Percentiles rank a stretch among this genome's conserved stretches.
phyloP scores from a whole-genome alignment of 2,888 invertebrate genomes.

The Marronus borbonicus region DNA sequence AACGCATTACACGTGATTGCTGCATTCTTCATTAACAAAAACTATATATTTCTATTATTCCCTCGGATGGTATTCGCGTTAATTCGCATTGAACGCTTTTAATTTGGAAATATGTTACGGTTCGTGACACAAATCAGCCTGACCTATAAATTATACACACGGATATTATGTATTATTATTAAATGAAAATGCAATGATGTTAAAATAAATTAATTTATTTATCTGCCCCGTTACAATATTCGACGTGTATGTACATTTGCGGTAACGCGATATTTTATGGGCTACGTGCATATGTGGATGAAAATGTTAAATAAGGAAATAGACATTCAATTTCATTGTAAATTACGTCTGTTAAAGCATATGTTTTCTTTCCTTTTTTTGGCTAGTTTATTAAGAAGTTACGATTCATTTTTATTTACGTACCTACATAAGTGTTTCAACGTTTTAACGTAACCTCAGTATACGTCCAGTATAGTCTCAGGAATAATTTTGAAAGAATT shows the following conservation, averaged over 20 bases:
- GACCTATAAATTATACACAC: constrained; percentile 59
- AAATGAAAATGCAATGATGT: constrained; percentile 58
- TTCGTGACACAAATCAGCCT: constrained; percentile 59
- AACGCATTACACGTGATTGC: constrained; percentile 68
- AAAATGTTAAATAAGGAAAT: no score
- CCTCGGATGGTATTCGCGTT: constrained; percentile 57
- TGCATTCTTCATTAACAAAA: constrained; percentile 70
- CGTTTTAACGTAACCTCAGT: no score
- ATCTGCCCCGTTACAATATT: constrained; percentile 21
- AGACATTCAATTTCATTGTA: no score
- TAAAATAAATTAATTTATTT: constrained; percentile 53
- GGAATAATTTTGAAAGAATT: no score
- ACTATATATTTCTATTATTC: constrained; percentile 70
- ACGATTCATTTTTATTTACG: no score
- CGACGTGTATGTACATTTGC: constrained; percentile 19
- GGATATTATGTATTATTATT: constrained; percentile 55
- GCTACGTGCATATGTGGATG: no score
- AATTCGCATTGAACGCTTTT: constrained; percentile 59
- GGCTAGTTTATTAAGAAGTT: no score
- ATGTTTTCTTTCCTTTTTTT: no score
- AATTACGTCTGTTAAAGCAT: no score
- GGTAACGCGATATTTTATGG: not conserved
- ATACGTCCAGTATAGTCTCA: no score
- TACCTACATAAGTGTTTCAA: no score
- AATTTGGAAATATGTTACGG: constrained; percentile 61